Evolutionary conservation across 2,888 invertebrate species (phyloP).

Genomic region (Rhopalosiphum nymphaeae): DNA sequence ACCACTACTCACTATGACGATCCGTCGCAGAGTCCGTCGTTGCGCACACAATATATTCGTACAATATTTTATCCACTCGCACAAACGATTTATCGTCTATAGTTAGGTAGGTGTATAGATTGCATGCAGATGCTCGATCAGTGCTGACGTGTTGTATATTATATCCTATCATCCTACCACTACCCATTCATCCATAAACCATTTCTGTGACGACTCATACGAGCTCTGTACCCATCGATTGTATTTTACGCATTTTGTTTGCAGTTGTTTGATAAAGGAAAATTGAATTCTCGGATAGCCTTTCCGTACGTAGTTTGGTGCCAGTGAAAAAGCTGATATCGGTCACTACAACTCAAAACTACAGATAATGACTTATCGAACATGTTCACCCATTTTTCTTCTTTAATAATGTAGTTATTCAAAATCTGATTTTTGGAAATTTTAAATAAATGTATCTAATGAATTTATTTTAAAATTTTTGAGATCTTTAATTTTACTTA

Average conservation of each 20-base stretch:
- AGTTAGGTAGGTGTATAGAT: constrained; percentile 8
- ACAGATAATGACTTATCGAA: neutral
- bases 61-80: neutral
- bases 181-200: neutral
- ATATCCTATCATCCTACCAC: neutral
- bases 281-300: neutral
- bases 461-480: too few species aligned
- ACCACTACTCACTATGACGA: neutral
- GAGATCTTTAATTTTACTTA: too few species aligned
- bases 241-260: neutral
- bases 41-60: neutral
- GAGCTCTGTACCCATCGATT: neutral
- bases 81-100: constrained; percentile 2
- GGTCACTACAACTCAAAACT: neutral
- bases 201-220: neutral
- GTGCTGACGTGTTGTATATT: constrained; percentile 8
- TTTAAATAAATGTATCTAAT: too few species aligned
- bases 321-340: neutral
- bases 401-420: too few species aligned
- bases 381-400: too few species aligned
- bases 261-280: neutral
- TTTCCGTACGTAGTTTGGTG: neutral
- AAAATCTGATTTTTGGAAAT: too few species aligned
- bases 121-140: constrained; percentile 9
- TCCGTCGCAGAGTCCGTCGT: neutral